phyloP scores from a whole-genome alignment of 2,797 vertebrate species.

The Molossus alvarezi region DNA sequence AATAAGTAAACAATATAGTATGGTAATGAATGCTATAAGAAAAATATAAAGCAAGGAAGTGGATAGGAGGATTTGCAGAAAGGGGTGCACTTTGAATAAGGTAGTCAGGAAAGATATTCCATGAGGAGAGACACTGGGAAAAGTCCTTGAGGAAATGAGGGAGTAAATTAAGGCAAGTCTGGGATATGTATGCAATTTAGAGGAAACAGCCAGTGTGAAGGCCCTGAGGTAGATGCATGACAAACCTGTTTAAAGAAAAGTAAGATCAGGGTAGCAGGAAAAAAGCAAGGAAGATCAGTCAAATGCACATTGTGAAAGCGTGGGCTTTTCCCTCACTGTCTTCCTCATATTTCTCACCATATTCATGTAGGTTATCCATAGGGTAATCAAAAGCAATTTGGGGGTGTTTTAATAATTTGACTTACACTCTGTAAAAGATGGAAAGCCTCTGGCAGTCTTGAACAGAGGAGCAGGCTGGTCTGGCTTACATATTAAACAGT shows the following conservation, averaged over 20 bases:
- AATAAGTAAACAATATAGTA: not conserved
- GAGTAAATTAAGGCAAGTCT: not conserved
- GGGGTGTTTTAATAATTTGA: not conserved
- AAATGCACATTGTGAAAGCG: not conserved
- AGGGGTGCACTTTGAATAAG: not conserved
- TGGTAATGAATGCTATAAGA: not conserved
- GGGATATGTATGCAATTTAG: not conserved
- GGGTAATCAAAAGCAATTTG: not conserved
- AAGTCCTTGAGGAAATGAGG: not conserved
- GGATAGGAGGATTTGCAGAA: not conserved
- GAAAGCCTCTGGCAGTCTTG: not conserved
- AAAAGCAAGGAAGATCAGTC: not conserved
- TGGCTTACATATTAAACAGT: not conserved
- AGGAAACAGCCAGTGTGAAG: not conserved
- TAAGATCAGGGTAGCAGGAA: not conserved
- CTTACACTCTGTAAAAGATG: not conserved
- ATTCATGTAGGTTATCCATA: not conserved
- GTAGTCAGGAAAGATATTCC: not conserved
- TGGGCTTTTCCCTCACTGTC: not conserved
- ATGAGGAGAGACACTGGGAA: not conserved
- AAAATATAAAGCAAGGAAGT: not conserved
- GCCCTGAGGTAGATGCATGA: not conserved
- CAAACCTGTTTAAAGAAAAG: not conserved
- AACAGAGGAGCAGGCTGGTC: not conserved
- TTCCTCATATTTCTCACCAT: not conserved